Conservation (phyloP, 2,888 invertebrate species). For the Tipula confusa region DNA sequence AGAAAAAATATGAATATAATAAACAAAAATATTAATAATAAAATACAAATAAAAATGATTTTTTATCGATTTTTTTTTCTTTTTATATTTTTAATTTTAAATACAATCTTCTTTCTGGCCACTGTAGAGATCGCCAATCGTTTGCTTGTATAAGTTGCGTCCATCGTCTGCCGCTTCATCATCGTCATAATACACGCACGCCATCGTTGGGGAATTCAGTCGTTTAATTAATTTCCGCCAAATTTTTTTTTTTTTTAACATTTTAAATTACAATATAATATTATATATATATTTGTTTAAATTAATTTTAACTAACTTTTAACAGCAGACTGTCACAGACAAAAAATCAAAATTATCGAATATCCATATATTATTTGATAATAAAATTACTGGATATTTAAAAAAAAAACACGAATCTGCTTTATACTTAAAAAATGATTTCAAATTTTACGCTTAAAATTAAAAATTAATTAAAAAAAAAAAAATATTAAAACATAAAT, state of each 20-base stretch:
- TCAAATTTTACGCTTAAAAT: slow-evolving; percentile 20
- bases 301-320: background rate
- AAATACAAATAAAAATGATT: slow-evolving; percentile 21
- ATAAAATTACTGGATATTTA: background rate
- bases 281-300: background rate
- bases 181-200: background rate
- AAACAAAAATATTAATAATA: slow-evolving; percentile 16
- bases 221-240: background rate
- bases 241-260: slow-evolving; percentile 12
- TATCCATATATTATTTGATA: background rate
- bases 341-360: background rate
- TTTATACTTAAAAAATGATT: slow-evolving; percentile 16
- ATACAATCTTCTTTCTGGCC: slow-evolving; percentile 25
- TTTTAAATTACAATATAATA: slow-evolving; percentile 12
- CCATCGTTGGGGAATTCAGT: background rate
- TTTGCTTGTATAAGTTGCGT: background rate
- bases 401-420: background rate
- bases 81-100: slow-evolving; percentile 25
- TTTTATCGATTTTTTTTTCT: background rate
- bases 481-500: background rate
- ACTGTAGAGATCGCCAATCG: background rate
- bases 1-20: slow-evolving; percentile 16
- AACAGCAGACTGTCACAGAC: slow-evolving; percentile 1
- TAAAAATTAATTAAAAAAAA: background rate
- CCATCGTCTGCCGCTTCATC: background rate